Evolutionary conservation across 2,113 vertebrate genomes (phyloP).

Genomic region (Morone chrysops): DNA sequence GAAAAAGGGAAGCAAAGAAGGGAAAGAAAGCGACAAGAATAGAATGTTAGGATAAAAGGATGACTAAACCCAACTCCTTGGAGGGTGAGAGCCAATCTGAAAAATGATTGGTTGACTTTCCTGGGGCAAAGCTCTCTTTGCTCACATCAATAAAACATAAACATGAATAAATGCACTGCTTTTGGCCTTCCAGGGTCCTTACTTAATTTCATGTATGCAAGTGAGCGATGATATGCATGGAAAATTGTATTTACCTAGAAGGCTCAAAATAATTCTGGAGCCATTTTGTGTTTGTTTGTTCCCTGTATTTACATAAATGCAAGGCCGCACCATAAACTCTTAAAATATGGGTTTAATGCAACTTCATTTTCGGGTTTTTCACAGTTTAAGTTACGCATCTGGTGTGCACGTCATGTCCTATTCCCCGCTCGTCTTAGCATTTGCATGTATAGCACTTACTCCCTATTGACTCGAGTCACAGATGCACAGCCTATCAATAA

Average conservation of each 20-base stretch:
- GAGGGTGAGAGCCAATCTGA: constrained; percentile 80
- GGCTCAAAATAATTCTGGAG: constrained; percentile 80
- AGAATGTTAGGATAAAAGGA: constrained; percentile 76
- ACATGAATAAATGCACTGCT: constrained; percentile 86
- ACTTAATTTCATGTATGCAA: constrained; percentile 83
- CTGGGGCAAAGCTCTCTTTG: constrained; percentile 82
- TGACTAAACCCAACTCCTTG: constrained; percentile 81
- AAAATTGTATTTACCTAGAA: constrained; percentile 81
- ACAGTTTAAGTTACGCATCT: constrained; percentile 8
- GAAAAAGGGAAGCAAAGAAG: constrained; percentile 48
- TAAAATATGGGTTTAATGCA: constrained; percentile 31
- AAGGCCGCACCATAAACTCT: constrained; percentile 59
- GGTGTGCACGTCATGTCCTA: background rate
- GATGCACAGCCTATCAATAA: constrained; percentile 68
- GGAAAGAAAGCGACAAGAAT: constrained; percentile 61
- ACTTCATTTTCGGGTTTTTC: constrained; percentile 33
- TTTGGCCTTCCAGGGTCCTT: constrained; percentile 82
- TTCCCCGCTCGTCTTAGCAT: constrained; percentile 34
- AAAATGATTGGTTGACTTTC: constrained; percentile 86
- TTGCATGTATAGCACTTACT: constrained; percentile 58
- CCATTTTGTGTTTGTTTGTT: constrained; percentile 80
- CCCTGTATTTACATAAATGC: constrained; percentile 77
- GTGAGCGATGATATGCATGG: constrained; percentile 81
- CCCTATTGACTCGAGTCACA: constrained; percentile 61
- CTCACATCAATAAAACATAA: constrained; percentile 88